Evolutionary conservation across 2,888 invertebrate genomes (phyloP), one percentile per base, ranked within the genome.

Genomic region (Bellardia bayeri): DNA sequence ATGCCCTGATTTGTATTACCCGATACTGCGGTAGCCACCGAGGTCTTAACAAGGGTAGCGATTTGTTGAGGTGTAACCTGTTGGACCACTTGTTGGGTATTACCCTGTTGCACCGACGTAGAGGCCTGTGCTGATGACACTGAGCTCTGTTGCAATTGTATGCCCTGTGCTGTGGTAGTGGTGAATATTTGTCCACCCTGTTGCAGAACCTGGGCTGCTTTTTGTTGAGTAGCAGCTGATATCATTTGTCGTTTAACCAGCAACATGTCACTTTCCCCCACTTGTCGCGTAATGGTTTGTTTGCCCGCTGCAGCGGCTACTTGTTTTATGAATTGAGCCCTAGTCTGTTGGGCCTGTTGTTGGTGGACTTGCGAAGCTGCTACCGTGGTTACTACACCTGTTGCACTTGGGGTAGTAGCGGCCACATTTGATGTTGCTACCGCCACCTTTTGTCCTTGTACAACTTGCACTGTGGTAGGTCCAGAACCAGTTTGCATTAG

Each of bases 171-270:
- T 11, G 88, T 88, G 49, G 86, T 89, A 9, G 92, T 91, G 0
- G 96, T 94, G 64, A 95, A 94, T 8, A 96, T 94, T 90, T 95
- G 95, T 0, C 94, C 94, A 13, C 94, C 94, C 0, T 94, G 94
- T 86, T 94, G 93, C 80, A 94, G 92, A 40, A 94, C 94, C 66
- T 94, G 94, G 0, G 93, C 92, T 76, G 93, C 92, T 85, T 94
- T 94, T 40, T 87, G 87, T 68, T 87, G 87, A 7, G 71, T 82
- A 91, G 94, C 42, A 1, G 92, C 90, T 51, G 92, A 80, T 49
- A 93, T 91, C 16, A 94, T 92, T 82, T 95, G 95, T 4, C 95
- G 94, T 89, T 95, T 95, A 1, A 96, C 93, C 68, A 96, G 90
- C 4, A 95, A 82, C 94, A 96, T 95, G 90, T 96, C 96, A 11